Percentiles rank a stretch among this genome's conserved stretches.
phyloP scores from a whole-genome alignment of 2,113 vertebrate species.

The Microcebus ravelobensis region DNA sequence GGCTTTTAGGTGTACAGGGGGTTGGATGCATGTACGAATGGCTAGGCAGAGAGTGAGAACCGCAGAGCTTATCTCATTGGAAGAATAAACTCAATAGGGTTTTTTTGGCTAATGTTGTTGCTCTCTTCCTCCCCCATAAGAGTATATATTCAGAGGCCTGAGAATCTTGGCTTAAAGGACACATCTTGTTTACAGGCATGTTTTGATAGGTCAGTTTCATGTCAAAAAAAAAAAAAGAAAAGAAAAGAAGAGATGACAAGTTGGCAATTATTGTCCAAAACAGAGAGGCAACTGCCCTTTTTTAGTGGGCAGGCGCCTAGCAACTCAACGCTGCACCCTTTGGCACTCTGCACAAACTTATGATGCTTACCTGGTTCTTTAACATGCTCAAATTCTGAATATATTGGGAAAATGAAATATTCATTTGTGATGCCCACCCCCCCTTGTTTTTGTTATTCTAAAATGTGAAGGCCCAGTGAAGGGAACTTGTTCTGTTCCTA shows the following conservation, averaged over 20 bases:
- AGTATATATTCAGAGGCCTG: not conserved
- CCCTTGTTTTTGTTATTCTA: not conserved
- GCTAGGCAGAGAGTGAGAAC: not conserved
- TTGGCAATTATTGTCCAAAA: not conserved
- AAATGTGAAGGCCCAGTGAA: not conserved
- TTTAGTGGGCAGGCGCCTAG: not conserved
- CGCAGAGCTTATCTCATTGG: not conserved
- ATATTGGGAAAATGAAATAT: not conserved
- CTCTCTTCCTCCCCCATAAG: not conserved
- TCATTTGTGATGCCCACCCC: not conserved
- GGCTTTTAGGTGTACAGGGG: not conserved
- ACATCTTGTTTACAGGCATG: not conserved
- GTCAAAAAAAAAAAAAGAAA: not conserved
- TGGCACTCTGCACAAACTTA: not conserved
- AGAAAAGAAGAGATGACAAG: not conserved
- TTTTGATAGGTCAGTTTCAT: not conserved
- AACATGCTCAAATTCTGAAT: not conserved
- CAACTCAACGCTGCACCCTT: not conserved
- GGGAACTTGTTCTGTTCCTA: not conserved
- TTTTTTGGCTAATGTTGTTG: not conserved
- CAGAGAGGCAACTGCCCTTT: not conserved
- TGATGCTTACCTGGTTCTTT: not conserved
- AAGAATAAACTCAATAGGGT: not conserved
- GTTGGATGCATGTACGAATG: not conserved
- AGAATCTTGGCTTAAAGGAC: accelerated